phyloP scores from a whole-genome alignment of 2,797 vertebrate species.

The Neosilurus mollespiculum region DNA sequence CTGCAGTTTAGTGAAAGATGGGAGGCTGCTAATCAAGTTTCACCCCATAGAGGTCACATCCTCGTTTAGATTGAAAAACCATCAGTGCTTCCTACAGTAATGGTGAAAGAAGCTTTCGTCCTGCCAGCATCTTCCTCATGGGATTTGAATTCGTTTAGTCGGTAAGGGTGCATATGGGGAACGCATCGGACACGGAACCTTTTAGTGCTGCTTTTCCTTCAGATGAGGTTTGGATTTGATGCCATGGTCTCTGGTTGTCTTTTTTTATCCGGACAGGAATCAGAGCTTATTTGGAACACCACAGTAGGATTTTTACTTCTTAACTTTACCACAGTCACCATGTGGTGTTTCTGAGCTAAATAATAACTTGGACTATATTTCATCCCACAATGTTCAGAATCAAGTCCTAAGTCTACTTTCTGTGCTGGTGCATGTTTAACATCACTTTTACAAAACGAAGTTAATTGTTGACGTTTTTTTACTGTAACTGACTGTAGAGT shows the following conservation, averaged over 20 bases:
- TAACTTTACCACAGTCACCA: not conserved
- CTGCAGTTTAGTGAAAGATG: not conserved
- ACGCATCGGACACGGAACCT: conserved; percentile 37
- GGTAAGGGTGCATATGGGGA: conserved; percentile 38
- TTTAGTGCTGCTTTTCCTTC: conserved; percentile 35
- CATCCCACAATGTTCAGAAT: not conserved
- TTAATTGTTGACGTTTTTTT: conserved; percentile 28
- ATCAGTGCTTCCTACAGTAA: conserved; percentile 47
- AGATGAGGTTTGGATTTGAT: conserved; percentile 56
- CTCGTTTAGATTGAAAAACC: conserved; percentile 36
- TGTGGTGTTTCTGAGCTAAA: conserved; percentile 29
- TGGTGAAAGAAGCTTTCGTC: conserved; percentile 37
- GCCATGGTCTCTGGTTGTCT: conserved; percentile 36
- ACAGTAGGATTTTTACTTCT: not conserved
- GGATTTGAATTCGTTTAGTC: conserved; percentile 43
- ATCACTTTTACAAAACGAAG: not conserved
- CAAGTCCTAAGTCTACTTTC: conserved; percentile 20
- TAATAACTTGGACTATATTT: conserved; percentile 52
- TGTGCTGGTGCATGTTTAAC: conserved; percentile 35
- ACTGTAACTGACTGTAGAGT: conserved; percentile 10
- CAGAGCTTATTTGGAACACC: conserved; percentile 35
- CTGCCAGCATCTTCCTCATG: conserved; percentile 31
- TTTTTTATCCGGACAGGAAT: conserved; percentile 47
- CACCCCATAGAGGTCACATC: conserved; percentile 21
- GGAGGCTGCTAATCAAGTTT: conserved; percentile 14